Base-by-base conservation (phyloP, 2,888 invertebrate genomes). In the Zelleria hepariella region DNA sequence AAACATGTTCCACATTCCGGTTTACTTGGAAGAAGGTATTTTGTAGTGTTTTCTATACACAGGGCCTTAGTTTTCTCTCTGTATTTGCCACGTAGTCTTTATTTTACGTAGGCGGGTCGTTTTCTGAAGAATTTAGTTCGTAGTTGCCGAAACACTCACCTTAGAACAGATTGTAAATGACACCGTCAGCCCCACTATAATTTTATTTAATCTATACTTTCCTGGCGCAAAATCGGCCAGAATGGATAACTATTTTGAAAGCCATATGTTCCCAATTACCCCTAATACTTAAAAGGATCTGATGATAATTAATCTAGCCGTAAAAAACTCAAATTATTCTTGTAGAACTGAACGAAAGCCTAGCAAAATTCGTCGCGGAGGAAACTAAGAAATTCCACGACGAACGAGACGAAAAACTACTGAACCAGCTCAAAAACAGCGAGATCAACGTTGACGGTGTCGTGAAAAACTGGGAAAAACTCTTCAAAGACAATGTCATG, bases 401-500 rank as follows among this genome's bases (percentile, higher is more conserved):
- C 74, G 90, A 91, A 58, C 86, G 91, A 67, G 92, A 92, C 62
- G 92, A 91, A 60, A 90, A 89, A 59, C 76, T 93, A 0, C 78
- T 95, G 0, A 84, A 91, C 57, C 90, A 91, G 59, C 90, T 92
- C 0, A 92, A 91, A 65, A 90, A 89, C 66, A 92, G 92, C 60
- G 90, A 91, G 60, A 77, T 93, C 0, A 93, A 94, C 73, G 85
- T 94, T 1, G 96, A 96, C 68, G 92, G 93, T 24, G 89, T 94
- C 15, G 93, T 95, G 1, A 93, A 93, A 69, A 91, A 92, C 68
- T 96, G 95, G 92, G 96, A 96, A 73, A 94, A 93, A 65, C 80
- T 92, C 6, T 96, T 94, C 75, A 94, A 93, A 63, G 91, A 95
- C 73, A 96, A 97, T 82, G 93, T 96, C 8, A 89, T 94, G 54